A percentile compares a stretch with the other conserved stretches of the same genome.
Evolutionary conservation across 2,888 invertebrate genomes (phyloP).

Genomic region (Cantharis lateralis): DNA sequence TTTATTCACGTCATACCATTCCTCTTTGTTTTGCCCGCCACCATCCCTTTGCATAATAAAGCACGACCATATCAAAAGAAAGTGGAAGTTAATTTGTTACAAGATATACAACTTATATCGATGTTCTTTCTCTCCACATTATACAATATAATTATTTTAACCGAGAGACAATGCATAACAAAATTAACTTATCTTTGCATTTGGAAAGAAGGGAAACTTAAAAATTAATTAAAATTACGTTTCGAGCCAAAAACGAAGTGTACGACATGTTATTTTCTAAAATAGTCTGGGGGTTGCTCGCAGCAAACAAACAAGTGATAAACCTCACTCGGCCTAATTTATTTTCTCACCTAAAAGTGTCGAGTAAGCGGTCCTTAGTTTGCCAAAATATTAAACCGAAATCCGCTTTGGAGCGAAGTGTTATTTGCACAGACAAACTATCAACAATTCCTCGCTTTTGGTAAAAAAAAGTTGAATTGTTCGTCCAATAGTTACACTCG

Average conservation of each 20-base stretch:
- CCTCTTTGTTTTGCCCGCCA: background rate
- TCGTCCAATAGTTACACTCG: background rate
- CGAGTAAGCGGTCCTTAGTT: background rate
- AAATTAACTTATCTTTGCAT: background rate
- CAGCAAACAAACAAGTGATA: background rate
- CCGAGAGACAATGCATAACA: background rate
- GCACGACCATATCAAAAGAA: background rate
- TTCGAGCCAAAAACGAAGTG: background rate
- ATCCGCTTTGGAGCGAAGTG: background rate
- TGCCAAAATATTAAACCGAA: background rate
- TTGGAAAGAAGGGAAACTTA: background rate
- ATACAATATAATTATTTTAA: conserved; percentile 5
- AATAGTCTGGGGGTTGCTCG: background rate
- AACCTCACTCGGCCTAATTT: background rate
- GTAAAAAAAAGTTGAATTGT: background rate
- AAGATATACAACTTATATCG: conserved; percentile 2
- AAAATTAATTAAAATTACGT: background rate
- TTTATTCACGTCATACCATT: background rate
- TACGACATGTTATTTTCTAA: background rate
- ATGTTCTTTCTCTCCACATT: background rate
- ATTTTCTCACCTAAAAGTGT: background rate
- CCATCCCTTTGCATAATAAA: background rate
- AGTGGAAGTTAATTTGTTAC: background rate
- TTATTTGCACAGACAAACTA: background rate
- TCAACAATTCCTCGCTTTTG: background rate